These are phyloP conservation scores for Argya squamiceps DNA, from an alignment of 2,797 vertebrate species.

Conservation along the genomic window DNA sequence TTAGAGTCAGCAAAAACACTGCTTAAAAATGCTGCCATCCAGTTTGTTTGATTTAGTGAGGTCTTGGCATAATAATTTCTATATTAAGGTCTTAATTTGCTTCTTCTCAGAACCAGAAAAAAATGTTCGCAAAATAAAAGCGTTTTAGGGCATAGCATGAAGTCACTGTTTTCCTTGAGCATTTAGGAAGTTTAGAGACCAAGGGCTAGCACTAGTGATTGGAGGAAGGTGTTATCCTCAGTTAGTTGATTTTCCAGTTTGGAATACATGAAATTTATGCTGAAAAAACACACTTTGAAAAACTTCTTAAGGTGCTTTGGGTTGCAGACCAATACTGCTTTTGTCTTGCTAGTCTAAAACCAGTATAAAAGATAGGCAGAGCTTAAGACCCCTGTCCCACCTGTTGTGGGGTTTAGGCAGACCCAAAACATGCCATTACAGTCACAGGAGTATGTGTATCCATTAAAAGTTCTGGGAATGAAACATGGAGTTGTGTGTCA, in stretches of 20 bases:
- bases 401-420: neutral
- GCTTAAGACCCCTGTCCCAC: neutral
- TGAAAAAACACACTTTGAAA: neutral
- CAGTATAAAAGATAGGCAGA: neutral
- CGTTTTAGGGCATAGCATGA: fast-evolving
- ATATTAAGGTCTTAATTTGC: neutral
- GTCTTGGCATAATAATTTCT: neutral
- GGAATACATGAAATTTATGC: neutral
- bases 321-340: neutral
- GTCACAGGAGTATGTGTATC: neutral
- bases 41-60: neutral
- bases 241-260: neutral
- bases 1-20: neutral
- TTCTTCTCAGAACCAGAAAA: neutral
- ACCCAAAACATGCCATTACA: neutral
- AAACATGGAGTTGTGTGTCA: neutral
- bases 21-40: neutral
- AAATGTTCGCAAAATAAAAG: neutral
- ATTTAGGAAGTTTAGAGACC: neutral
- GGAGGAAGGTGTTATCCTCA: neutral
- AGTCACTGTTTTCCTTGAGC: neutral
- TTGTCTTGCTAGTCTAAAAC: neutral
- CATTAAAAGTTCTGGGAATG: neutral
- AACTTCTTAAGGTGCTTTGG: neutral
- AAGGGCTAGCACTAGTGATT: neutral